Conservation (phyloP, 1,140 invertebrate species). For the Dryas iulia region DNA sequence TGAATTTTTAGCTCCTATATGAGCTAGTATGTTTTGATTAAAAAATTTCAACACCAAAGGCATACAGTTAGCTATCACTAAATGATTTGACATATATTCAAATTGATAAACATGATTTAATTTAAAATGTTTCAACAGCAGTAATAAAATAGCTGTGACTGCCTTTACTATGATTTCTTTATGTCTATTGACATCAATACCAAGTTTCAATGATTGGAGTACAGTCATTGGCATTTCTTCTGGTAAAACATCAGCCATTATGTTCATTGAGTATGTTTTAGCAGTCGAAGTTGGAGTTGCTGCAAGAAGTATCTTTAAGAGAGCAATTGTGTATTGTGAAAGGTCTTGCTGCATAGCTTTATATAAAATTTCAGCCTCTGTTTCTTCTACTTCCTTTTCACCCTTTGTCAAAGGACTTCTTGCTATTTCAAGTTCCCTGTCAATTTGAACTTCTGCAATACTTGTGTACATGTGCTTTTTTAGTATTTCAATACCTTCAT, state of each 20-base stretch:
- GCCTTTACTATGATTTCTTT: conserved; percentile 99
- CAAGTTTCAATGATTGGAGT: conserved; percentile 97
- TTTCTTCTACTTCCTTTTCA: conserved; percentile 87
- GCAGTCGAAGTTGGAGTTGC: conserved; percentile 98
- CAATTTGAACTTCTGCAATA: conserved; percentile 90
- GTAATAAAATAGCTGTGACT: conserved; percentile 95
- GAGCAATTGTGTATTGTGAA: conserved; percentile 97
- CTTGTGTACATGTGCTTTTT: conserved; percentile 94
- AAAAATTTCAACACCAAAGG: conserved; percentile 99
- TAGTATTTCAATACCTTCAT: conserved; percentile 95
- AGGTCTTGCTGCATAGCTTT: conserved; percentile 95
- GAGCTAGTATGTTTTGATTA: conserved; percentile 98
- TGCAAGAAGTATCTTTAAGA: conserved; percentile 97
- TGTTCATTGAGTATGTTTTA: conserved; percentile 99
- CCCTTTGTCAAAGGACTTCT: conserved; percentile 88
- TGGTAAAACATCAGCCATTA: conserved; percentile 97
- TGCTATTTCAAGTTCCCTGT: conserved; percentile 91
- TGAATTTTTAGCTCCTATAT: conserved; percentile 96
- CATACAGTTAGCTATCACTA: conserved; percentile 99
- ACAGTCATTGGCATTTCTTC: conserved; percentile 98
- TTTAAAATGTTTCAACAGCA: conserved; percentile 98
- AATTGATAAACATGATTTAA: conserved; percentile 99
- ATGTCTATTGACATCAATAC: conserved; percentile 98
- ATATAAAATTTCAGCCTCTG: conserved; percentile 93
- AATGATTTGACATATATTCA: conserved; percentile 99